phyloP scores from a whole-genome alignment of 2,113 vertebrate genomes.

The Spizaetus ornatus region DNA sequence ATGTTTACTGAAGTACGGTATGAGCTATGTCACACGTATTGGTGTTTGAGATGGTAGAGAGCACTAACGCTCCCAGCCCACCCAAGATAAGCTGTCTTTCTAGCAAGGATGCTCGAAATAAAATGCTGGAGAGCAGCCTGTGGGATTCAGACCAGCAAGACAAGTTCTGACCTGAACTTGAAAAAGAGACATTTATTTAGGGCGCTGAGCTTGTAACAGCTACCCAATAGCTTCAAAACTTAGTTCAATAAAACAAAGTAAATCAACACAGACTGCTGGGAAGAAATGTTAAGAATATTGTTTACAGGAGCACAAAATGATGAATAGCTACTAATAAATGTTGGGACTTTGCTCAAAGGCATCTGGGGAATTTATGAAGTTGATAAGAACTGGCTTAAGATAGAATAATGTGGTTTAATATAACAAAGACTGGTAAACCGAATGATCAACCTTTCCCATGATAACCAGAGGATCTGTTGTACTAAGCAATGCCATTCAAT shows the following conservation, averaged over 20 bases:
- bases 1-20: not conserved
- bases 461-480: not conserved
- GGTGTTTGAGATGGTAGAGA: not conserved
- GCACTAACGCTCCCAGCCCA: not conserved
- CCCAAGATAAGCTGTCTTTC: not conserved
- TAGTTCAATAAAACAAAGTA: constrained; percentile 19
- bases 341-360: constrained; percentile 34
- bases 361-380: constrained; percentile 47
- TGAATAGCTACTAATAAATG: constrained; percentile 43
- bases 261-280: constrained; percentile 3
- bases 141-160: not conserved
- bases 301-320: constrained; percentile 47
- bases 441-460: not conserved
- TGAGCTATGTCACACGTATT: not conserved
- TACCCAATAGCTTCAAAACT: not conserved
- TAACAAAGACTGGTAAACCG: not conserved
- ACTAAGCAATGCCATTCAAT: not conserved
- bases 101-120: not conserved
- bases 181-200: not conserved
- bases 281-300: constrained; percentile 25
- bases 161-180: not conserved
- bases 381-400: constrained; percentile 25
- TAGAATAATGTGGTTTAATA: constrained; percentile 44
- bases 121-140: not conserved
- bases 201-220: not conserved